phyloP scores from a whole-genome alignment of 2,888 invertebrate species.

The Amphipyra berbera region DNA sequence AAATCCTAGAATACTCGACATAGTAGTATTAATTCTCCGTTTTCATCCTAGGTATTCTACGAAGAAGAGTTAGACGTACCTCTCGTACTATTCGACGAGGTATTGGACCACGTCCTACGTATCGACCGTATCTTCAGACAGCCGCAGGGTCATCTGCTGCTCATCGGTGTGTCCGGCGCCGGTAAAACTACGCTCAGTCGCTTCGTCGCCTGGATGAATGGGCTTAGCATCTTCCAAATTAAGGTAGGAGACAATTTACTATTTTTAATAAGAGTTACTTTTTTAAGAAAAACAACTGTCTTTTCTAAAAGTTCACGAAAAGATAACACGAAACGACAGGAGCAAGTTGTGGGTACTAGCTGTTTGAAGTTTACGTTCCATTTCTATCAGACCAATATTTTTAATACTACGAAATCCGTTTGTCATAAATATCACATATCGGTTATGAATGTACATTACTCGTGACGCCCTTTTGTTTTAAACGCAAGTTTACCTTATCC shows the following conservation, averaged over 20 bases:
- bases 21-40: slow-evolving; percentile 2
- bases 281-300: too few species aligned
- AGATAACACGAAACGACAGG: too few species aligned
- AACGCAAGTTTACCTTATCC: too few species aligned
- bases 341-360: too few species aligned
- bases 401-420: too few species aligned
- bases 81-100: slow-evolving; percentile 99
- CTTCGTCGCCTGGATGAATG: slow-evolving; percentile 99
- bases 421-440: too few species aligned
- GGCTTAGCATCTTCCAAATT: slow-evolving; percentile 99
- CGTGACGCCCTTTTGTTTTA: too few species aligned
- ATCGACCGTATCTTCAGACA: slow-evolving; percentile 99
- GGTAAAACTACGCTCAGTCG: slow-evolving; percentile 99
- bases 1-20: neutral
- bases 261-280: neutral
- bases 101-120: slow-evolving; percentile 99
- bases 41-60: slow-evolving; percentile 93
- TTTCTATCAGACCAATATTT: too few species aligned
- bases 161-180: slow-evolving; percentile 99
- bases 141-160: slow-evolving; percentile 98
- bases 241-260: slow-evolving; percentile 90
- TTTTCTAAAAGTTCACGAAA: too few species aligned
- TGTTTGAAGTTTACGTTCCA: too few species aligned
- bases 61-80: slow-evolving; percentile 99
- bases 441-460: too few species aligned